Evolutionary conservation across 2,797 vertebrate genomes (phyloP), one percentile per base, ranked within the genome.

Genomic region (Apogon talboti): DNA sequence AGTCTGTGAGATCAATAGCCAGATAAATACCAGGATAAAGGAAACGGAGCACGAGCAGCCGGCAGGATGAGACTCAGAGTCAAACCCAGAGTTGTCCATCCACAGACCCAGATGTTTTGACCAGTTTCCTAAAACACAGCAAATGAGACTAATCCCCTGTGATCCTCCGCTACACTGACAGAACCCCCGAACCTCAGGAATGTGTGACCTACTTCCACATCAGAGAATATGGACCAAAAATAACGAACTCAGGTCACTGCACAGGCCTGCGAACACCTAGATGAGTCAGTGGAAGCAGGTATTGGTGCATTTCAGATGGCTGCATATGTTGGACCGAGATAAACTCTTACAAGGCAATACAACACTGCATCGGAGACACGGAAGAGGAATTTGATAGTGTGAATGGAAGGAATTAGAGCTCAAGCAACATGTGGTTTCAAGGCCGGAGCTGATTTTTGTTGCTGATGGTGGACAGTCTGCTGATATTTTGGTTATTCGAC

Each of bases 141-240:
- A 38, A 15, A 60, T 49, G 38, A 50, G 18, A 16, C 38, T 69
- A 52, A 80, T 79, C 83, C 67, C 9, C 52, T 41, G 35, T 6
- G 63, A 85, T 67, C 58, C 60, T 62, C 73, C 55, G 71, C 71
- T 59, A 69, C 11, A 28, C 57, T 15, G 78, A 55, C 68, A 45
- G 10, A 21, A 54, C 53, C 61, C 37, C 24, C 10, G 38, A 51
- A 66, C 66, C 64, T 49, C 41, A 55, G 74, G 78, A 83, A 82
- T 75, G 78, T 19, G 30, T 62, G 52, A 67, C 53, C 78, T 45
- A 59, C 44, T 59, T 81, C 74, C 70, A 74, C 48, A 8, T 11
- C 7, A 3, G 18, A 65, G 57, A 52, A 70, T 73, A 53, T 52
- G 13, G 37, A 33, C 74, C 67, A 60, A 64, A 78, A 81, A 81